Conservation (phyloP, 2,113 vertebrate species). For the Eolophus roseicapilla region DNA sequence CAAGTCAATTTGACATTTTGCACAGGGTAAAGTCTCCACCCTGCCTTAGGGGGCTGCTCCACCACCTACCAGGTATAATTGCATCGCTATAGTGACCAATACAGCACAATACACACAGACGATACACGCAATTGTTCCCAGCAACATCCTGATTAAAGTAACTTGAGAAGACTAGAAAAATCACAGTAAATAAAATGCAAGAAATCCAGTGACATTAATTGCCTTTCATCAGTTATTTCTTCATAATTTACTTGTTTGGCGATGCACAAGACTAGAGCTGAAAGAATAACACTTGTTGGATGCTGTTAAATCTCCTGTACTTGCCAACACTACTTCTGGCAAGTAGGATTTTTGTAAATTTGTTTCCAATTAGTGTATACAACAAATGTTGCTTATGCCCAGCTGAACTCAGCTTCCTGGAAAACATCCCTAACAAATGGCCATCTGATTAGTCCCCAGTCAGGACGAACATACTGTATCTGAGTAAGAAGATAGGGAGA, state of each 20-base stretch:
- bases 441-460: background rate
- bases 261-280: background rate
- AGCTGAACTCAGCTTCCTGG: conserved; percentile 27
- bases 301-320: background rate
- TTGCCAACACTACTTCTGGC: background rate
- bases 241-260: background rate
- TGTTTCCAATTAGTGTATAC: conserved; percentile 14
- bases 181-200: background rate
- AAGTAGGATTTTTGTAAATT: conserved; percentile 15
- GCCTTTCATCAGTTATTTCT: background rate
- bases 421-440: background rate
- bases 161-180: background rate
- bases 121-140: background rate
- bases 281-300: conserved; percentile 1
- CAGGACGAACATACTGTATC: background rate
- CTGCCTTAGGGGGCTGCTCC: background rate
- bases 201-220: background rate
- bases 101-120: background rate
- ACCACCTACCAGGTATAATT: background rate
- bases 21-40: background rate
- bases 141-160: background rate
- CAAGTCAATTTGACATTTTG: background rate
- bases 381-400: conserved; percentile 15
- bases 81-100: background rate
- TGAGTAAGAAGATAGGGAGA: background rate